A percentile compares a stretch with the other conserved stretches of the same genome.
Evolutionary conservation across 2,888 invertebrate species (phyloP).

Genomic region (Opisthograptis luteolata): DNA sequence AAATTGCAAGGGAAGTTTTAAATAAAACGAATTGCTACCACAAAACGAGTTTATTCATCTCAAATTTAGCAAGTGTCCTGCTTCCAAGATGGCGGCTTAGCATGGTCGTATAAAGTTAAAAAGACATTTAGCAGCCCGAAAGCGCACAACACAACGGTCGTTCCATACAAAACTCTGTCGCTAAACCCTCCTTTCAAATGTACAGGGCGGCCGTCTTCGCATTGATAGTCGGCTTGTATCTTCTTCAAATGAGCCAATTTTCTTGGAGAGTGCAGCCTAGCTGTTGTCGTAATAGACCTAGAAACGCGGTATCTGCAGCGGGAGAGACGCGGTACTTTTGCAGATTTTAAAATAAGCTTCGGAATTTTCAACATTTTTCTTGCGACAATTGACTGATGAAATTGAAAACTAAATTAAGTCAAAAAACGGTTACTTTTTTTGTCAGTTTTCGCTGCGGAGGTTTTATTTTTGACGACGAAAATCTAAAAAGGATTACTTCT

Average conservation of each 20-base stretch:
- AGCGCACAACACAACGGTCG: constrained; percentile 36
- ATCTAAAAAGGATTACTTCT: too few species aligned
- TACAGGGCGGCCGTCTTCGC: constrained; percentile 50
- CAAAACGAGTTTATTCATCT: background rate
- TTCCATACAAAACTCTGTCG: constrained; percentile 46
- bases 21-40: background rate
- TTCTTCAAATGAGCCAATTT: constrained; percentile 41
- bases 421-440: too few species aligned
- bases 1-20: too few species aligned
- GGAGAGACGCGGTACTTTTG: background rate
- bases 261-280: constrained; percentile 3
- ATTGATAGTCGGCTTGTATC: constrained; percentile 49
- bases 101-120: constrained; percentile 43
- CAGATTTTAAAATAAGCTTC: background rate
- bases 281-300: background rate
- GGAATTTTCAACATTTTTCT: constrained; percentile 12
- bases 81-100: constrained; percentile 54
- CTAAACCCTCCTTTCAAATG: constrained; percentile 46
- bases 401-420: too few species aligned
- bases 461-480: too few species aligned
- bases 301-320: background rate
- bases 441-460: too few species aligned
- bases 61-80: constrained; percentile 25
- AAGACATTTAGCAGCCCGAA: constrained; percentile 36
- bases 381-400: background rate